phyloP scores from a whole-genome alignment of 1,140 invertebrate species.

The Tribolium madens region DNA sequence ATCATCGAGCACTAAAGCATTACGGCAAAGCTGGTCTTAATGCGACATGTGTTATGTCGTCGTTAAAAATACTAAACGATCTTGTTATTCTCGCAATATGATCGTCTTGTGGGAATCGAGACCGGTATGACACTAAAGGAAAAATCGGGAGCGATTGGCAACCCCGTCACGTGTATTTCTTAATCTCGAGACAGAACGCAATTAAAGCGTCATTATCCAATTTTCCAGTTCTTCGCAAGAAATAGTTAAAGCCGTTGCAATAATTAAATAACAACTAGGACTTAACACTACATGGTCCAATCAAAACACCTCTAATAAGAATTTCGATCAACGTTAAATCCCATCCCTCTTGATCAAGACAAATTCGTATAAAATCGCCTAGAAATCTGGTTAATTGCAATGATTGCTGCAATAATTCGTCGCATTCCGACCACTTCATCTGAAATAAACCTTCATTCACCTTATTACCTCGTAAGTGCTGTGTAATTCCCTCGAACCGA shows the following conservation, averaged over 20 bases:
- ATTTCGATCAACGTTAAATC: no score
- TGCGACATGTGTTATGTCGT: slow-evolving; percentile 16
- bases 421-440: slow-evolving; percentile 4
- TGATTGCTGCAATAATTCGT: slow-evolving; percentile 22
- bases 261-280: neutral
- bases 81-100: slow-evolving; percentile 7
- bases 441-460: neutral
- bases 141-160: neutral
- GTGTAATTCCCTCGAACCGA: slow-evolving; percentile 7
- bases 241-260: neutral
- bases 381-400: neutral
- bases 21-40: neutral
- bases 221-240: neutral
- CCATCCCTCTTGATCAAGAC: neutral
- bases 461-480: neutral
- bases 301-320: no score
- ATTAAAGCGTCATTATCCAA: neutral
- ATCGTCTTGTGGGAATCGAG: neutral
- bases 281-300: no score
- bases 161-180: slow-evolving; percentile 8
- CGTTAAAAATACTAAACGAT: slow-evolving; percentile 25
- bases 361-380: no score
- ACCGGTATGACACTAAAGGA: neutral
- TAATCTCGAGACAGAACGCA: slow-evolving; percentile 4
- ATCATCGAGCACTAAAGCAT: neutral